A percentile compares a stretch with the other conserved stretches of the same genome.
phyloP scores from a whole-genome alignment of 2,797 vertebrate genomes.

The Tenualosa thibaudeaui region DNA sequence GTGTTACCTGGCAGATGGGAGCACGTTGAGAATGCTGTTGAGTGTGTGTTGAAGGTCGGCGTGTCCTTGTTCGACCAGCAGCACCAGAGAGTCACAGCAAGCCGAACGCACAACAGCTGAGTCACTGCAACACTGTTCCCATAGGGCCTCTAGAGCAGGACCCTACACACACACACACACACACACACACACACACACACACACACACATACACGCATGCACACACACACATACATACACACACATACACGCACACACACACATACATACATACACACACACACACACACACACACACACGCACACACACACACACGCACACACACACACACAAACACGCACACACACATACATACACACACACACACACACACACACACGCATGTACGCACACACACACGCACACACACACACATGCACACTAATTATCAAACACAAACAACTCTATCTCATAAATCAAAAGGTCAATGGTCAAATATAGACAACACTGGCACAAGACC shows the following conservation, averaged over 20 bases:
- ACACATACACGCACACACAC: too few relatives aligned
- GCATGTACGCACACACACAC: background rate
- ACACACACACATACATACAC: background rate
- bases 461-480: too few relatives aligned
- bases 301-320: conserved; percentile 26
- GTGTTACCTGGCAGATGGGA: conserved; percentile 88
- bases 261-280: background rate
- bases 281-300: too few relatives aligned
- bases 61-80: conserved; percentile 87
- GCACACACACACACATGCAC: too few relatives aligned
- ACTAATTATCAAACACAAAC: too few relatives aligned
- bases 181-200: background rate
- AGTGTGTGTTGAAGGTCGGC: conserved; percentile 83
- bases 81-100: conserved; percentile 86
- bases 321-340: conserved; percentile 47
- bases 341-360: too few relatives aligned
- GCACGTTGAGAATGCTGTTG: conserved; percentile 84
- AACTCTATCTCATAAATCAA: too few relatives aligned
- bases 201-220: too few relatives aligned
- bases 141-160: conserved; percentile 84
- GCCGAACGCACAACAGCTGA: conserved; percentile 76
- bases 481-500: too few relatives aligned
- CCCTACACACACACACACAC: conserved; percentile 72
- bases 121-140: conserved; percentile 90
- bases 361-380: conserved; percentile 48